phyloP scores from a whole-genome alignment of 2,797 vertebrate genomes.

The Nasua narica region DNA sequence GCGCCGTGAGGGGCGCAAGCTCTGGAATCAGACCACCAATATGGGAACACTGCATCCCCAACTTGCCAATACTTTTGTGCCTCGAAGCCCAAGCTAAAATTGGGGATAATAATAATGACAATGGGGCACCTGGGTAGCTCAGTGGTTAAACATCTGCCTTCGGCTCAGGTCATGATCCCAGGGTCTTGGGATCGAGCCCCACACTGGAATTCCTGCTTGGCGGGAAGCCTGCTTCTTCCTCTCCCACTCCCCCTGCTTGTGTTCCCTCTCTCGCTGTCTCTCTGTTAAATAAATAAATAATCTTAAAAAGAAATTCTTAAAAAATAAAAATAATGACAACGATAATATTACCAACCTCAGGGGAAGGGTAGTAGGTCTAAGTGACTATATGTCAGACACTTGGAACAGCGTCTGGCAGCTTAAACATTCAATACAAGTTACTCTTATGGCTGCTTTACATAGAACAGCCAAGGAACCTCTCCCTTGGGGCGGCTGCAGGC shows the following conservation, averaged over 20 bases:
- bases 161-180: too few species aligned
- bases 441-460: neutral
- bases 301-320: too few species aligned
- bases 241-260: too few species aligned
- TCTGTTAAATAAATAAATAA: too few species aligned
- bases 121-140: too few species aligned
- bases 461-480: neutral
- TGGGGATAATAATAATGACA: neutral
- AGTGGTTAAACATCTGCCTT: too few species aligned
- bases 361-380: neutral
- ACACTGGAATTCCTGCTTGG: too few species aligned
- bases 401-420: neutral
- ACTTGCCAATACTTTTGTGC: neutral
- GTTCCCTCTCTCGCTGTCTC: too few species aligned
- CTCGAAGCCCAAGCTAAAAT: neutral
- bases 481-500: neutral
- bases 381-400: neutral
- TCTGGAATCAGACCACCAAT: neutral
- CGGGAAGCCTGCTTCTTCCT: too few species aligned
- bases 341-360: neutral
- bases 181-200: too few species aligned
- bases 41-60: neutral
- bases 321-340: neutral
- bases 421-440: neutral
- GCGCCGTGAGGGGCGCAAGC: neutral